Evolutionary conservation across 2,113 vertebrate genomes (phyloP), one percentile per base, ranked within the genome.

Genomic region (Lycaon pictus): DNA sequence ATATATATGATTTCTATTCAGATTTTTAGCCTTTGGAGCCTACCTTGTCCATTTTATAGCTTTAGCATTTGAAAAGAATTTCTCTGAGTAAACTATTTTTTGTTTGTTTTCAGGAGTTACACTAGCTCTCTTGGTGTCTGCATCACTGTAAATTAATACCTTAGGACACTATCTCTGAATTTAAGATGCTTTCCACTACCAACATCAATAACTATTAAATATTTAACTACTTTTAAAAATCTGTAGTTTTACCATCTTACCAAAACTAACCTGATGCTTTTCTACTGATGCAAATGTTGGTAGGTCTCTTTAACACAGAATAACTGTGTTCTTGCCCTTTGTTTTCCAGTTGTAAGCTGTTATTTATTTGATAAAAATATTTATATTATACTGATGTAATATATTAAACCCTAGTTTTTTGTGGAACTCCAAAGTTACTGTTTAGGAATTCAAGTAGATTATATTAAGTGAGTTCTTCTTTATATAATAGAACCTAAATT

Each of bases 371-470:
- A 84, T 29, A 77, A 87, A 58, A 65, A 63, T 79, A 67, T 20
- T 32, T 80, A 72, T 60, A 58, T 81, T 74, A 67, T 3, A 77
- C 6, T 63, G 23, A 62, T 77, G 12, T 35, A 37, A 76, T 53
- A 96, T 10, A 20, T 69, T 95, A 69, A 90, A 23, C 8, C 11
- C 2, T 62, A 35, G 4, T 82, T 93, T 19, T 96, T 77, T 74
- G 25, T 65, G 19, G 37, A 76, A 63, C 12, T 20, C 2, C 19
- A 51, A 87, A 76, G 53, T 63, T 10, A 74, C 27, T 82, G 29
- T 87, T 81, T 71, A 82, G 51, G 69, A 71, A 82, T 87, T 80
- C 27, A 86, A 86, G 35, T 51, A 93, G 25, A 60, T 89, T 65
- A n/a, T 35, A 62, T 55, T 67, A 83, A 89, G 43, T 53, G 23